A percentile compares a stretch with the other conserved stretches of the same genome.
phyloP scores from a whole-genome alignment of 2,113 vertebrate genomes.

The Megalops atlanticus region DNA sequence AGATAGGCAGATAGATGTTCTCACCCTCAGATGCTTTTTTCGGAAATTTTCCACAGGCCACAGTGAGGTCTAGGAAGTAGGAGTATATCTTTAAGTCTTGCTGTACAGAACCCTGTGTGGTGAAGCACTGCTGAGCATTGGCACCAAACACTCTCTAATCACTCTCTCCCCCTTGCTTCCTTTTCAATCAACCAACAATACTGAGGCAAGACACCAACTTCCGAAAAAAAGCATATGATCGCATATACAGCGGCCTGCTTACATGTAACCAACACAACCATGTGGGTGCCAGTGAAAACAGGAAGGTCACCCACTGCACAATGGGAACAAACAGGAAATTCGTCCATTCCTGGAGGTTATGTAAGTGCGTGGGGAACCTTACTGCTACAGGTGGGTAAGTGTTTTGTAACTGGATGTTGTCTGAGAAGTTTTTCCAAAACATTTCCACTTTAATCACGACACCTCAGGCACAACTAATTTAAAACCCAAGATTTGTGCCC shows the following conservation, averaged over 20 bases:
- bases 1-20: no score
- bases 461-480: not conserved
- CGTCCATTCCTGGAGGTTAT: not conserved
- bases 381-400: not conserved
- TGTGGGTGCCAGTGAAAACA: conserved; percentile 7
- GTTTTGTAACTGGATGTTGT: not conserved
- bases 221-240: not conserved
- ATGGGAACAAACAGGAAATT: conserved; percentile 3
- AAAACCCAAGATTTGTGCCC: no score
- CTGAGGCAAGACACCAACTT: not conserved
- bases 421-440: not conserved
- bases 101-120: not conserved
- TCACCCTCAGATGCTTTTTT: no score
- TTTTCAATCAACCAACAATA: not conserved
- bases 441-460: not conserved
- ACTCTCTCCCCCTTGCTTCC: not conserved
- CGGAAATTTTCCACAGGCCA: no score
- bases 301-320: conserved; percentile 4
- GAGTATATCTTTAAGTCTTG: no score
- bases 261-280: not conserved
- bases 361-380: not conserved
- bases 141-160: not conserved
- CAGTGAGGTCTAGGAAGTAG: no score
- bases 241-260: not conserved
- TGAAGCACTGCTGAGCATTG: not conserved